Conservation (phyloP, 2,113 vertebrate species). For the Nasalis larvatus region DNA sequence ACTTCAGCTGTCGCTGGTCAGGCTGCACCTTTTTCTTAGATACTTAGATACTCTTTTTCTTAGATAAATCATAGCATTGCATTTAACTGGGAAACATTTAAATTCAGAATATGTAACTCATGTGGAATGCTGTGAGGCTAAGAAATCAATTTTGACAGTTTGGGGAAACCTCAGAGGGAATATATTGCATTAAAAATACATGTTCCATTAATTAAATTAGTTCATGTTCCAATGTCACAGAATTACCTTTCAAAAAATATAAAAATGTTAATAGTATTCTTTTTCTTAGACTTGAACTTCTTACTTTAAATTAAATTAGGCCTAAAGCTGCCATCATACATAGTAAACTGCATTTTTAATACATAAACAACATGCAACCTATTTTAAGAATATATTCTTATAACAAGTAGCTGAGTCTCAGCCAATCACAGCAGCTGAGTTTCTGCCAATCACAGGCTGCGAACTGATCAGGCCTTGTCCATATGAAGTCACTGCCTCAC, state of each 20-base stretch:
- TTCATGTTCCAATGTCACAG: neutral
- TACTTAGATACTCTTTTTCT: no score
- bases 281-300: neutral
- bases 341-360: neutral
- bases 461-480: neutral
- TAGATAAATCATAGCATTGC: neutral
- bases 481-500: neutral
- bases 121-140: neutral
- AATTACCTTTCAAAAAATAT: neutral
- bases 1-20: no score
- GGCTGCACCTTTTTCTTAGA: no score
- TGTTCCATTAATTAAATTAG: neutral
- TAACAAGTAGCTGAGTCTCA: neutral
- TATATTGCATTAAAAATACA: neutral
- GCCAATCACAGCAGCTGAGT: neutral
- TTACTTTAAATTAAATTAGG: neutral
- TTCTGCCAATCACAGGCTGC: neutral
- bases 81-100: neutral
- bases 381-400: neutral
- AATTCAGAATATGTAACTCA: neutral
- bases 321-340: neutral
- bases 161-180: neutral
- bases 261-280: neutral
- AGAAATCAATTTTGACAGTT: neutral
- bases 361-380: neutral